A percentile compares a stretch with the other conserved stretches of the same genome.
These are phyloP conservation scores for Corythornis cristatus DNA, from an alignment of 2,113 vertebrate genomes.

Conservation along the genomic window DNA sequence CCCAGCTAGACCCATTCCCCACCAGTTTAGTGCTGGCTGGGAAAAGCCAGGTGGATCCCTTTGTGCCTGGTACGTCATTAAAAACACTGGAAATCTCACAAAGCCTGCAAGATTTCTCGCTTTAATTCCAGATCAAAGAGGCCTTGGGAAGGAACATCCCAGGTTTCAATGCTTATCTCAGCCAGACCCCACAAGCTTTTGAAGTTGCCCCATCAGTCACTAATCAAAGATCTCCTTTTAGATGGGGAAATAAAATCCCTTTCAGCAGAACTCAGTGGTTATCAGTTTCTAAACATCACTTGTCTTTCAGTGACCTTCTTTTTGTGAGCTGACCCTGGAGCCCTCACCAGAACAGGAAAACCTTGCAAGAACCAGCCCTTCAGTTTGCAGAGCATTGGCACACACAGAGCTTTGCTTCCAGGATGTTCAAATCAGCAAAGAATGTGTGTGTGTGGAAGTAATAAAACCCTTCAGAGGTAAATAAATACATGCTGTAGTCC, in stretches of 20 bases:
- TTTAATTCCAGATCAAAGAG: conserved; percentile 69
- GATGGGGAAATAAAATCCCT: conserved; percentile 58
- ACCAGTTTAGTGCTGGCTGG: background rate
- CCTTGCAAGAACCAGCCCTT: background rate
- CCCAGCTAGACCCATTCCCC: background rate
- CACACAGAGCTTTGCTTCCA: background rate
- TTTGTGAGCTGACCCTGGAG: conserved; percentile 43
- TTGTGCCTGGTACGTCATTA: conserved; percentile 37
- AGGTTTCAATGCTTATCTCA: conserved; percentile 64
- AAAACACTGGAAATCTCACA: background rate
- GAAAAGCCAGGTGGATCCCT: conserved; percentile 37
- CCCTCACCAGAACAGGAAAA: background rate
- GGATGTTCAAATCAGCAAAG: conserved; percentile 35
- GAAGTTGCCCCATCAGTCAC: conserved; percentile 67
- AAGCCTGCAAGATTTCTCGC: conserved; percentile 40
- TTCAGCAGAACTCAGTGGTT: conserved; percentile 38
- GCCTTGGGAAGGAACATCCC: conserved; percentile 41
- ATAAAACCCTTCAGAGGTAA: conserved; percentile 53
- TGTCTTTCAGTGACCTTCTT: conserved; percentile 46
- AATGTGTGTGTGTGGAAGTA: conserved; percentile 35
- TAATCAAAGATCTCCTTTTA: conserved; percentile 64
- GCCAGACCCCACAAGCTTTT: conserved; percentile 44
- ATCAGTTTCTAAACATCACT: conserved; percentile 57
- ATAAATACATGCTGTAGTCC: background rate
- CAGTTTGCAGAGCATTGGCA: background rate